phyloP scores from a whole-genome alignment of 2,888 invertebrate genomes.

The Acanthococcus lagerstroemiae region DNA sequence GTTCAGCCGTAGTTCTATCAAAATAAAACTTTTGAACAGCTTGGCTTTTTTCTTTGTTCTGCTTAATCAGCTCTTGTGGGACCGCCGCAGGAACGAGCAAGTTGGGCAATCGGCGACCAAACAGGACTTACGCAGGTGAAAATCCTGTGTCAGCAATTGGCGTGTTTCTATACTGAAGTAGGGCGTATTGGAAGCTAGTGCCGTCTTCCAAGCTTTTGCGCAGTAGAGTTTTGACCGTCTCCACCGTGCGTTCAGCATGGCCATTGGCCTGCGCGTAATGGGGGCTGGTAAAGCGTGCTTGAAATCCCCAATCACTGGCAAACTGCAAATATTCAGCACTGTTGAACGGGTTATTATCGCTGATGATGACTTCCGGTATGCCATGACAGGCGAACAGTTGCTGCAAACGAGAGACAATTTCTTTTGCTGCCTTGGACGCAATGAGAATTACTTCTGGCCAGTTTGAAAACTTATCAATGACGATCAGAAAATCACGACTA shows the following conservation, averaged over 20 bases:
- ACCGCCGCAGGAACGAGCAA: too few relatives aligned
- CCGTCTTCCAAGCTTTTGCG: too few relatives aligned
- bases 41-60: too few relatives aligned
- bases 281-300: not conserved
- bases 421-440: not conserved
- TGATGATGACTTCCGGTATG: not conserved
- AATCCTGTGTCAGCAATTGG: not conserved
- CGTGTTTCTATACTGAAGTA: constrained; percentile 1
- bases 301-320: constrained; percentile 1
- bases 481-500: not conserved
- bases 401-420: not conserved
- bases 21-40: too few relatives aligned
- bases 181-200: not conserved
- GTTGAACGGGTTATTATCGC: constrained; percentile 5
- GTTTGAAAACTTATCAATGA: not conserved
- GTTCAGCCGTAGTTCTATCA: too few relatives aligned
- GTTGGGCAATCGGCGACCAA: too few relatives aligned
- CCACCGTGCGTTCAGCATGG: not conserved
- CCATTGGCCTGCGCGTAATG: not conserved
- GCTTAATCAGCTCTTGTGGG: too few relatives aligned
- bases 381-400: not conserved
- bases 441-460: not conserved
- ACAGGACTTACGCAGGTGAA: not conserved
- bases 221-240: not conserved
- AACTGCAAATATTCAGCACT: not conserved